Evolutionary conservation across 2,113 vertebrate species (phyloP), one percentile per base, ranked within the genome.

Genomic region (Oreochromis niloticus): DNA sequence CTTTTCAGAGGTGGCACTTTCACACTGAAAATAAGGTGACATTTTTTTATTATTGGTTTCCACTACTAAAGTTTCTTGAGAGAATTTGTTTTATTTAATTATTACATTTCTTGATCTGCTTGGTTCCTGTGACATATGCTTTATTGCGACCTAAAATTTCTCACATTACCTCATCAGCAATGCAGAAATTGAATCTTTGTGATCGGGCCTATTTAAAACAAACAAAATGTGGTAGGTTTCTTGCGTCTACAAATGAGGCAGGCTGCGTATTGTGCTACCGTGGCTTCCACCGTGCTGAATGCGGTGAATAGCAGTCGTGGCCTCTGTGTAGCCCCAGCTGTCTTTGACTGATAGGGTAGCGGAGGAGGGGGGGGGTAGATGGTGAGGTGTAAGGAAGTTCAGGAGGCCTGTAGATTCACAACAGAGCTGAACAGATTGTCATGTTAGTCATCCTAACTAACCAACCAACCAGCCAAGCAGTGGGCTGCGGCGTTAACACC

Each of bases 251-350:
- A 43, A 87, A 84, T 30, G 86, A 83, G 61, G 55, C 88, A 50
- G 84, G 75, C 89, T 55, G 85, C 48, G 6, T 30, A 86, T 94
- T 94, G 91, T 93, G 91, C 82, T 5, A 80, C 55, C 4, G 39
- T 52, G 88, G 84, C 86, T 85, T 88, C 87, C 84, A 88, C 80
- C 56, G 12, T 82, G 93, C 95, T 97, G 97, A 98, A 98, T 96
- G 96, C 86, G 83, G 93, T 97, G 98, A 98, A 98, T 97, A 95
- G 95, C 97, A 97, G 97, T 96, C 97, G 95, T 97, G 96, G 96
- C 97, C 97, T 98, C 97, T 97, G 97, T 96, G 96, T 16, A 96
- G 97, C 96, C 97, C 97, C 97, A 98, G 97, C 97, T 98, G 97
- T 97, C 97, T 97, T 96, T 93, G 96, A 96, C 96, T 97, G 96